phyloP scores from a whole-genome alignment of 2,113 vertebrate genomes.

The Ceyx cyanopectus region DNA sequence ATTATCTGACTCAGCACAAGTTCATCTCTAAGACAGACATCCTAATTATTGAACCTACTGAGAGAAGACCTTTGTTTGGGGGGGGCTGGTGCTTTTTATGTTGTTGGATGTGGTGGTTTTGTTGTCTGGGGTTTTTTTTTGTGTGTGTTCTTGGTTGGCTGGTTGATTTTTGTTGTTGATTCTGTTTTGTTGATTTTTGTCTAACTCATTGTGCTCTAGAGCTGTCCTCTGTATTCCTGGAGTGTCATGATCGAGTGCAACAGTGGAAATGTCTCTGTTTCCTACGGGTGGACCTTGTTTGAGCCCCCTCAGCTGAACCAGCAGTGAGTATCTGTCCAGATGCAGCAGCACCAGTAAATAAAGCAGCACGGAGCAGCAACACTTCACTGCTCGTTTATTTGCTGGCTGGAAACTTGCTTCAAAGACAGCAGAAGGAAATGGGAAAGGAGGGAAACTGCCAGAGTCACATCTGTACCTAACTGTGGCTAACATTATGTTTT shows the following conservation, averaged over 20 bases:
- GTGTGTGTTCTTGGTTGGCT: too few species aligned
- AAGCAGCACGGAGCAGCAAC: not conserved
- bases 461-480: slow-evolving; percentile 28
- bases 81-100: not conserved
- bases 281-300: not conserved
- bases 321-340: not conserved
- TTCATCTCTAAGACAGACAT: not conserved
- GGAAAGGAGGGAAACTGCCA: not conserved
- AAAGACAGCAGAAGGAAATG: slow-evolving; percentile 29
- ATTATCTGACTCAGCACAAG: not conserved
- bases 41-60: not conserved
- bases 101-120: not conserved
- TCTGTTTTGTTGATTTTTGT: too few species aligned
- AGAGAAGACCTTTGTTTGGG: not conserved
- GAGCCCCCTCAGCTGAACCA: not conserved
- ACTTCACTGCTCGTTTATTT: not conserved
- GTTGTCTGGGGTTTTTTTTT: too few species aligned
- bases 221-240: not conserved
- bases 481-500: slow-evolving; percentile 30
- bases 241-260: not conserved
- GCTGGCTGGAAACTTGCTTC: not conserved
- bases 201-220: not conserved
- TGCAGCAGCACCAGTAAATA: not conserved
- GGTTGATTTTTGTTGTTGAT: too few species aligned
- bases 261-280: not conserved